phyloP scores from a whole-genome alignment of 92 coral and sea anemone species.

The Palythoa grandiflora region DNA sequence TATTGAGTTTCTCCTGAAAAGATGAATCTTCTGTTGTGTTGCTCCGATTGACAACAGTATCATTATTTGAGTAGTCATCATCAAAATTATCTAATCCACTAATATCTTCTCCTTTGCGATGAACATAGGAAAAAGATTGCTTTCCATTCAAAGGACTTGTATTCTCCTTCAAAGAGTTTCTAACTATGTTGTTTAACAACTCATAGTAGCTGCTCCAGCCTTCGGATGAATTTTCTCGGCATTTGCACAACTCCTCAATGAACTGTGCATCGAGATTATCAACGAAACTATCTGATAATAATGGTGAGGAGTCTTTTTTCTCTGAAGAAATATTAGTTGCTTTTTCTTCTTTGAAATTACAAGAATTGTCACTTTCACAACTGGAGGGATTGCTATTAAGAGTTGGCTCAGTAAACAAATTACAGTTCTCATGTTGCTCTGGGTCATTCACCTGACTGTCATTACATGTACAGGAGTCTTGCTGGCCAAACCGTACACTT shows the following conservation, averaged over 20 bases:
- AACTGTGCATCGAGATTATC: conserved; percentile 67
- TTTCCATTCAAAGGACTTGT: conserved; percentile 6
- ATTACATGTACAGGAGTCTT: neutral
- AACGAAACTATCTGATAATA: neutral
- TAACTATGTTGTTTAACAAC: conserved; percentile 50
- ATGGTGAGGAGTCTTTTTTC: neutral
- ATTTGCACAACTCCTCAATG: conserved; percentile 69
- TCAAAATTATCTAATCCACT: conserved; percentile 39
- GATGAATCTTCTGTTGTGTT: neutral
- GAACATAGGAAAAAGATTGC: conserved; percentile 20
- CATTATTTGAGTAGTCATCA: neutral
- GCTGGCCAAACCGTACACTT: neutral
- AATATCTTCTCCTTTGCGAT: conserved; percentile 9
- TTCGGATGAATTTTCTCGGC: conserved; percentile 66
- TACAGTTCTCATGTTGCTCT: neutral
- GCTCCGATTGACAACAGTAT: neutral
- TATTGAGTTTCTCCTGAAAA: neutral
- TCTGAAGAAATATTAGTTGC: neutral
- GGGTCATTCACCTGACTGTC: neutral
- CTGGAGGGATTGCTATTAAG: neutral
- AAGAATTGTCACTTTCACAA: neutral
- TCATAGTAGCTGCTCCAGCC: conserved; percentile 82
- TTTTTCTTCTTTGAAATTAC: neutral
- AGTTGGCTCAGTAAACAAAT: neutral
- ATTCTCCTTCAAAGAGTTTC: neutral